Base-by-base conservation (phyloP, 1,140 invertebrate species). In the Drosophila nebulosa region DNA sequence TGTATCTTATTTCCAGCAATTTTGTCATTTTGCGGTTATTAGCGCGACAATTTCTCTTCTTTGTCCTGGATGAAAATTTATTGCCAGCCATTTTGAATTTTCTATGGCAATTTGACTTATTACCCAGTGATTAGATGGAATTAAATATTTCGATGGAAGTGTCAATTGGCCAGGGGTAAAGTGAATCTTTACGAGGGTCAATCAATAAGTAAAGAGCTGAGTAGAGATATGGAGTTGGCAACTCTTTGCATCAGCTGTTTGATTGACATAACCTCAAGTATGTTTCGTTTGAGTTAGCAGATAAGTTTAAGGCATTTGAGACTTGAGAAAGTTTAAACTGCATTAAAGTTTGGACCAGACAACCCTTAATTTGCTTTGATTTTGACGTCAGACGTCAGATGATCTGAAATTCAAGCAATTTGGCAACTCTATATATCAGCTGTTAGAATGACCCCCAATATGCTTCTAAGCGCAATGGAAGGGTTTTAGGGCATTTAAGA, bases 61-160 rank as follows among this genome's bases (percentile, higher is more conserved):
- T 59, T 39, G 50, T 35, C 30, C 30, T 16, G 39, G 18, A 14
- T n/a, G 18, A 46, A 18, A 64, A 64, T 64, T 64, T 52, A 64
- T 64, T 52, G 61, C 52, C 26, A 55, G 24, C 52, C 26, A 55
- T 55, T 55, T 46, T 46, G 39, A 46, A 18, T 46, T 46, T 46
- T 46, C 57, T 55, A 12, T 55, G 26, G 26, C 52, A 55, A 56
- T 65, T 27, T 57, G 78, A 79, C 71, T 83, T 75, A 85, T 84
- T 32, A 64, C 51, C 55, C 67, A 53, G 79, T 59, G 67, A 74
- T 88, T 86, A 78, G 61, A 30, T 68, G 66, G 78, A 83, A 75
- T 46, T 46, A 88, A 68, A 78, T 88, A 86, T 86, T 88, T 70
- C 61, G 78, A 79, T 88, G 61, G 63, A 76, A 60, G 81, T 86